phyloP scores from a whole-genome alignment of 2,888 invertebrate genomes.

The Pammene aurita region DNA sequence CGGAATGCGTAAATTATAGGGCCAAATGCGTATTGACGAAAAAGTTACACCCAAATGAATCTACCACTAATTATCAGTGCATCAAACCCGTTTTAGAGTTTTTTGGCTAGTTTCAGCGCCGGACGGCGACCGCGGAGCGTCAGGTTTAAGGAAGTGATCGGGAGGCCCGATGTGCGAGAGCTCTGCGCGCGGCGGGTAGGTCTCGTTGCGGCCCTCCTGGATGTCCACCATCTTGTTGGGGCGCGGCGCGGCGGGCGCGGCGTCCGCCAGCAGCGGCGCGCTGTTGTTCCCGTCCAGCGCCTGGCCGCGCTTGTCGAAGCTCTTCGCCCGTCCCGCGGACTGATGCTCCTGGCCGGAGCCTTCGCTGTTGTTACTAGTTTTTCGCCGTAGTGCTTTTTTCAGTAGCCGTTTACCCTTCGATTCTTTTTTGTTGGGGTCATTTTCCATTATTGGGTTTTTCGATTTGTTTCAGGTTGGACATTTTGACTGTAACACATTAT shows the following conservation, averaged over 20 bases:
- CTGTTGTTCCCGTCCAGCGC: constrained; percentile 62
- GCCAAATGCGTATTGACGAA: neutral
- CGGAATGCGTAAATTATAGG: neutral
- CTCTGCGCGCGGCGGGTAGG: constrained; percentile 51
- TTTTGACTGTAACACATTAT: constrained; percentile 62
- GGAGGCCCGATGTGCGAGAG: constrained; percentile 46
- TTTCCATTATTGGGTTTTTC: constrained; percentile 74
- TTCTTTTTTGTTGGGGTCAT: constrained; percentile 79
- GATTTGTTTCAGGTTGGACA: constrained; percentile 61
- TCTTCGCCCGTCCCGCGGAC: constrained; percentile 64
- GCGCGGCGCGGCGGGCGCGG: constrained; percentile 47
- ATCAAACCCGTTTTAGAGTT: constrained; percentile 71
- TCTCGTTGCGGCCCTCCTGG: constrained; percentile 61
- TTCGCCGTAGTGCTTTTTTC: constrained; percentile 73
- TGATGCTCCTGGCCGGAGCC: constrained; percentile 58
- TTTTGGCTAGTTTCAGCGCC: constrained; percentile 58
- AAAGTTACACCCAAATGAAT: neutral
- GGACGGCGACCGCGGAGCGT: constrained; percentile 48
- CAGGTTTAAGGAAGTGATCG: constrained; percentile 45
- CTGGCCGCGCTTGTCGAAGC: constrained; percentile 64
- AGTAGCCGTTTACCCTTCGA: constrained; percentile 77
- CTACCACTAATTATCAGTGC: neutral
- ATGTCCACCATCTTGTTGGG: constrained; percentile 61
- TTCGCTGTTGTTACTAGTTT: constrained; percentile 66
- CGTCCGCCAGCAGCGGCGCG: constrained; percentile 62